phyloP scores from a whole-genome alignment of 2,113 vertebrate genomes.

The Notiomystis cincta region DNA sequence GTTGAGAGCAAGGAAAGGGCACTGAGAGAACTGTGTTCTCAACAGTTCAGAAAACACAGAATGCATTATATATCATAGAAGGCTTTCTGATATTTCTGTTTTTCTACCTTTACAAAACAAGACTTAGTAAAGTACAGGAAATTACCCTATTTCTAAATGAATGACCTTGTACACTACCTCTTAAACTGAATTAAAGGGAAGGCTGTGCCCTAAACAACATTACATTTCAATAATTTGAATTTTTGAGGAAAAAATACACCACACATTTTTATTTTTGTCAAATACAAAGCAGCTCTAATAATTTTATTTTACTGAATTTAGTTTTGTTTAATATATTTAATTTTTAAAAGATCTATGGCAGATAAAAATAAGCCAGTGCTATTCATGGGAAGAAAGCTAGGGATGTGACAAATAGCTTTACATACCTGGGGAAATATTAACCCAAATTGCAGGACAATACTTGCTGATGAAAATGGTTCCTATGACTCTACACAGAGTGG shows the following conservation, averaged over 20 bases:
- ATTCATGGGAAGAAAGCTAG: neutral
- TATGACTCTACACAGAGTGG: neutral
- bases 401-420: neutral
- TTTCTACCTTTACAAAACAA: constrained; percentile 11
- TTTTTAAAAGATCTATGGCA: neutral
- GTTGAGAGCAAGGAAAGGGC: neutral
- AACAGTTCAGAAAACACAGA: neutral
- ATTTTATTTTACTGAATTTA: neutral
- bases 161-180: neutral
- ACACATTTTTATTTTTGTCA: neutral
- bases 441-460: neutral
- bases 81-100: neutral
- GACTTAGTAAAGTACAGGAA: neutral
- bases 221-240: neutral
- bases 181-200: neutral
- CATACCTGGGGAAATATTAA: neutral
- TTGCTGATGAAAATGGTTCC: neutral
- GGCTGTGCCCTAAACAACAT: neutral
- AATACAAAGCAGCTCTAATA: neutral
- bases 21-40: neutral
- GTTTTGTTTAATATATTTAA: neutral
- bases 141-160: neutral
- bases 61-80: neutral
- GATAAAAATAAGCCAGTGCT: neutral
- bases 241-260: neutral